Base-by-base conservation (phyloP, 2,113 vertebrate species). In the Trichechus manatus region DNA sequence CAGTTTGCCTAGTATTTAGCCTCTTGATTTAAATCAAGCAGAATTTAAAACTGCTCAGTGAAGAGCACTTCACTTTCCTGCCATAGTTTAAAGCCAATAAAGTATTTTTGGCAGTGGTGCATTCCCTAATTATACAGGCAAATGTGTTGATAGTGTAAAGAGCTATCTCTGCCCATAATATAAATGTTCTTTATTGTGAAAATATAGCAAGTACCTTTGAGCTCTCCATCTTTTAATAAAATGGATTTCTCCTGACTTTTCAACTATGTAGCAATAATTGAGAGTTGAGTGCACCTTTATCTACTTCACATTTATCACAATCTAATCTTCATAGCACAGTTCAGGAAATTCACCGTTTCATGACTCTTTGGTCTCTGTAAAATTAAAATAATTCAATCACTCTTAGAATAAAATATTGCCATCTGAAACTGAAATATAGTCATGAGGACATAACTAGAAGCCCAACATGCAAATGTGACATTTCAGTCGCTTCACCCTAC, bases 181-280 rank as follows among this genome's bases (percentile, higher is more conserved):
- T 23, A 84, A 93, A 91, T 33, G 44, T 47, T 36, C 61, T 78
- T 72, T 75, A 64, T 78, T 77, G 53, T 42, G n/a, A 39, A 86
- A 92, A 77, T 72, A 70, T 17, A 86, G 63, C 72, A 96, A 89
- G 82, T 90, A 61, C 89, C 44, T 47, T 27, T 56, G 61, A 83
- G 78, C n/a, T 87, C 42, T 78, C 23, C 42, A 78, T 61, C 68
- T 70, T 96, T 92, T 87, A 89, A 89, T 89, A 92, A 81, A 82
- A 9, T 86, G 19, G 20, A 63, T 70, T 68, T 86, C 88, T 19
- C 61, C 50, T 88, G 83, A n/a, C 27, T 91, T 79, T 83, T 81
- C 66, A 92, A 86, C 86, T 56, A 42, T 25, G 47, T 47, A 85
- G 29, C 23, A 53, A 50, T 94, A 92, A 85, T 88, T 74, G 61